Evolutionary conservation across 2,113 vertebrate genomes (phyloP), one percentile per base, ranked within the genome.

Genomic region (Dendrocopos noguchii): DNA sequence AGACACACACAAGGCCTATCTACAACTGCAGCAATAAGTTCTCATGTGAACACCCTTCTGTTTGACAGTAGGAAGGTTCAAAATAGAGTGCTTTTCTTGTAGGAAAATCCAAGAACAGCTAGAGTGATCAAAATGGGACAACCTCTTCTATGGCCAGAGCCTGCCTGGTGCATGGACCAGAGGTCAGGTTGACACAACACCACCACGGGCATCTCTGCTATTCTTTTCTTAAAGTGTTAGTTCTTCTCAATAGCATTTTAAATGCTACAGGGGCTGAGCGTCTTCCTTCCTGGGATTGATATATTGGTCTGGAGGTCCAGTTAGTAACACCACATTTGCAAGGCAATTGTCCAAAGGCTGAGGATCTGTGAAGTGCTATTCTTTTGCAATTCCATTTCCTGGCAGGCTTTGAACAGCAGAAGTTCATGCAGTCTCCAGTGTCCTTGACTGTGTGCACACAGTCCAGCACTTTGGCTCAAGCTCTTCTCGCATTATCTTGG

Each of bases 401-500:
- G 0, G 20, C 7, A 60, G 53, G n/a, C 79, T 93, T 44, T 78
- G 59, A 93, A 84, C 36, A 90, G 60, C 39, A 84, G 44, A 93
- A 82, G 18, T 89, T 83, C 7, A 0, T 27, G 44, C 20, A 78
- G 52, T 46, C 31, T 84, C 33, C 31, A 9, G 16, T 50, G 86
- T 53, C 88, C 71, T 90, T 84, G 83, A 19, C 63, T 80, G 24
- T 9, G 15, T n/a, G 29, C 28, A 46, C 13, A 59, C 31, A n/a
- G 42, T 46, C 73, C 2, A 1, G 57, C 39, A 12, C 57, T 66
- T 67, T 61, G 79, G 79, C 65, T 89, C 75, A 84, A 70, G 46
- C 63, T 89, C 71, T 80, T 50, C 72, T 83, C 60, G 47, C 34
- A 55, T 64, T 67, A 72, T 53, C 79, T 94, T 85, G 72, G 72